These are phyloP conservation scores for Gadopsis marmoratus DNA, from an alignment of 2,797 vertebrate genomes.

Conservation along the genomic window DNA sequence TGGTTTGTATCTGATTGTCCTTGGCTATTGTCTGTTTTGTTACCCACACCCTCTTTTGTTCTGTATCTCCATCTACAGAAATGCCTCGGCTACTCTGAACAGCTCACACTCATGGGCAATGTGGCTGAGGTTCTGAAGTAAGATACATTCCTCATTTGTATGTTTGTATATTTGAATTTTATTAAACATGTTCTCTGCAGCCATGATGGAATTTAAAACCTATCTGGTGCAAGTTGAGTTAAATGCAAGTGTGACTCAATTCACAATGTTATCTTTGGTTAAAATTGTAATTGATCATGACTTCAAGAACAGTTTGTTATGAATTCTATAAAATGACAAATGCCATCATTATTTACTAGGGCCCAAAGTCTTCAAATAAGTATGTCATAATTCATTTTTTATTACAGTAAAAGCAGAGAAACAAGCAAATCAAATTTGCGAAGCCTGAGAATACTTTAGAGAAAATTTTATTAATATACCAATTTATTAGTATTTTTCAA, in stretches of 20 bases:
- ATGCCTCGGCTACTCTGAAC: slow-evolving; percentile 87
- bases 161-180: neutral
- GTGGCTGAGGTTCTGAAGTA: slow-evolving; percentile 90
- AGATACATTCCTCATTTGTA: slow-evolving; percentile 58
- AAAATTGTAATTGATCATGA: neutral
- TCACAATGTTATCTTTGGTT: neutral
- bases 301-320: neutral
- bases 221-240: neutral
- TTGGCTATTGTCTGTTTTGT: slow-evolving; percentile 5
- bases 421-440: neutral
- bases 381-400: neutral
- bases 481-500: neutral
- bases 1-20: neutral
- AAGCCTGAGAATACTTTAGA: neutral
- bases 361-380: neutral
- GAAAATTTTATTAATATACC: neutral
- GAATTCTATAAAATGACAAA: neutral
- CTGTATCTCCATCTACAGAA: slow-evolving; percentile 79
- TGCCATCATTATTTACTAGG: neutral
- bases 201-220: neutral
- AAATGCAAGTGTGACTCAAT: neutral
- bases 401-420: neutral
- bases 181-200: neutral
- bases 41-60: neutral
- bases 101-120: slow-evolving; percentile 89